phyloP scores from a whole-genome alignment of 2,113 vertebrate species.

The Fregata magnificens region DNA sequence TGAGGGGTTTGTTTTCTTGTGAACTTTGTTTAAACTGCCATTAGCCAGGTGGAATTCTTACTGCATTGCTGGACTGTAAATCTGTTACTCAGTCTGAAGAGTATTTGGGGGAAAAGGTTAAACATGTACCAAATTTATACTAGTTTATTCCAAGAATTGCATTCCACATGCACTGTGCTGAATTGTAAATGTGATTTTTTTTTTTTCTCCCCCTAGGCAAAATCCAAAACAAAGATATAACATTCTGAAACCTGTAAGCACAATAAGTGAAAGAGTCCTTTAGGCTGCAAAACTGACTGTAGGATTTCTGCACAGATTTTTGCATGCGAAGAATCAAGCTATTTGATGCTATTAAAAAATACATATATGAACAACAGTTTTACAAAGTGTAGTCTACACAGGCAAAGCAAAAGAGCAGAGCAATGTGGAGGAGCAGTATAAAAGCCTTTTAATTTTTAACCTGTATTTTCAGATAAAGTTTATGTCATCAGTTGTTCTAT shows the following conservation, averaged over 20 bases:
- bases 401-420: neutral
- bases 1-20: neutral
- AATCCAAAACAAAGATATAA: constrained; percentile 10
- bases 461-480: neutral
- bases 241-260: neutral
- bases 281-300: neutral
- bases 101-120: constrained; percentile 44
- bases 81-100: neutral
- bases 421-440: neutral
- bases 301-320: neutral
- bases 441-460: constrained; percentile 20
- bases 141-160: constrained; percentile 38
- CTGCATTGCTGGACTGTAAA: constrained; percentile 24
- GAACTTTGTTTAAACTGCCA: constrained; percentile 2
- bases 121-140: neutral
- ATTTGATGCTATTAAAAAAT: neutral
- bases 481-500: neutral
- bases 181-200: neutral
- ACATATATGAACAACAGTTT: neutral
- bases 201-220: neutral
- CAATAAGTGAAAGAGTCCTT: neutral
- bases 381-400: neutral
- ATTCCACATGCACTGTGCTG: constrained; percentile 4
- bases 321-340: neutral
- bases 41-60: constrained; percentile 30